Percentiles rank a stretch among this genome's conserved stretches.
phyloP scores from a whole-genome alignment of 2,113 vertebrate species.

The Ophthalmolycus amberensis region DNA sequence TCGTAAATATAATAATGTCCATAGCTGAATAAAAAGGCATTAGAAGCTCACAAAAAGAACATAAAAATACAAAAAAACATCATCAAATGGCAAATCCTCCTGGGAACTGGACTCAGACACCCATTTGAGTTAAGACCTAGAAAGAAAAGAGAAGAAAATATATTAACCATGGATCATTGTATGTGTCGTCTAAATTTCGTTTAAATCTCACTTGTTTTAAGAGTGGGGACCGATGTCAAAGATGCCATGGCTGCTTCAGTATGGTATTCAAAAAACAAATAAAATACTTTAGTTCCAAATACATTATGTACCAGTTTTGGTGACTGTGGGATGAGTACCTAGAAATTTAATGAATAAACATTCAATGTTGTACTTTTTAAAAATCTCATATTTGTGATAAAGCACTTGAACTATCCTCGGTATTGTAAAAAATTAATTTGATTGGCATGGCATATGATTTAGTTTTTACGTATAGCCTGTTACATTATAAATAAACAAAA shows the following conservation, averaged over 20 bases:
- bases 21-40: constrained; percentile 33
- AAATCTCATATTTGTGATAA: too few relatives aligned
- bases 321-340: too few relatives aligned
- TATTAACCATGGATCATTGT: not conserved
- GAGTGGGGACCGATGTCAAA: not conserved
- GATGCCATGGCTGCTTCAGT: not conserved
- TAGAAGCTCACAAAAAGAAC: constrained; percentile 59
- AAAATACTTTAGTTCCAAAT: not conserved
- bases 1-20: not conserved
- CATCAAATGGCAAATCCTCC: constrained; percentile 51
- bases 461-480: too few relatives aligned
- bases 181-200: not conserved
- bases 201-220: not conserved
- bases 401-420: too few relatives aligned
- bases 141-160: constrained; percentile 31
- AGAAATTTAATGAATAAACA: too few relatives aligned
- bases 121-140: constrained; percentile 81
- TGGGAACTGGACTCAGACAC: constrained; percentile 46
- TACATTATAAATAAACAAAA: not conserved
- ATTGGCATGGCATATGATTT: too few relatives aligned
- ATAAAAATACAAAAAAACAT: constrained; percentile 59
- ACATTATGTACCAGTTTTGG: not conserved
- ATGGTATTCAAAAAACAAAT: not conserved
- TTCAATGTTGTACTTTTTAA: too few relatives aligned
- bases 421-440: too few relatives aligned